phyloP scores from a whole-genome alignment of 2,113 vertebrate species.

The Peromyscus californicus region DNA sequence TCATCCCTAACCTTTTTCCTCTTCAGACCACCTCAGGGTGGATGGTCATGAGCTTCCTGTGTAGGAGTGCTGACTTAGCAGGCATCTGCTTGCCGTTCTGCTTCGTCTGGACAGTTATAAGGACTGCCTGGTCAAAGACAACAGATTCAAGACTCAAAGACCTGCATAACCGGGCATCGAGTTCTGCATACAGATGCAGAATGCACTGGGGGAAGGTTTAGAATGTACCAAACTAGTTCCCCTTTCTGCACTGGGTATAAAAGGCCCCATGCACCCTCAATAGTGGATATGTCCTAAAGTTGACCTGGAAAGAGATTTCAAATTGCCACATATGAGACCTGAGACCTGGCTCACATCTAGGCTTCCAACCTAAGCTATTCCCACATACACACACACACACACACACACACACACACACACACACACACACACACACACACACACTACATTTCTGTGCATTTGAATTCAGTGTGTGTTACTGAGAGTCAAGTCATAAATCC shows the following conservation, averaged over 20 bases:
- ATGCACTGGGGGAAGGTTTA: not conserved
- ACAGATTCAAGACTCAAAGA: not conserved
- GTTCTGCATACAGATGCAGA: not conserved
- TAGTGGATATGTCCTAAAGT: not conserved
- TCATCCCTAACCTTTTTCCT: not conserved
- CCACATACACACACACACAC: not conserved
- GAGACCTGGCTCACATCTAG: not conserved
- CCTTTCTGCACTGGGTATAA: not conserved
- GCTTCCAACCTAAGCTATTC: not conserved
- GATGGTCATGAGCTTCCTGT: not conserved
- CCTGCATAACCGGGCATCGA: not conserved
- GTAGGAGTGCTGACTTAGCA: not conserved
- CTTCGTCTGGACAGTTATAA: not conserved
- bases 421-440: not conserved
- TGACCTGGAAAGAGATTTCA: not conserved
- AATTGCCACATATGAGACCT: not conserved
- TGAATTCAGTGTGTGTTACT: constrained; percentile 37
- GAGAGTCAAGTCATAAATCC: constrained; percentile 28
- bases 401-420: not conserved
- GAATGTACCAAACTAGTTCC: not conserved
- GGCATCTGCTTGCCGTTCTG: not conserved
- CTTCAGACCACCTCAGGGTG: not conserved
- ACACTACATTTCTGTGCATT: not conserved
- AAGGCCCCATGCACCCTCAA: not conserved
- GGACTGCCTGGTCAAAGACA: not conserved